These are phyloP conservation scores for Arenaria interpres DNA, from an alignment of 2,113 vertebrate genomes.

Conservation along the genomic window DNA sequence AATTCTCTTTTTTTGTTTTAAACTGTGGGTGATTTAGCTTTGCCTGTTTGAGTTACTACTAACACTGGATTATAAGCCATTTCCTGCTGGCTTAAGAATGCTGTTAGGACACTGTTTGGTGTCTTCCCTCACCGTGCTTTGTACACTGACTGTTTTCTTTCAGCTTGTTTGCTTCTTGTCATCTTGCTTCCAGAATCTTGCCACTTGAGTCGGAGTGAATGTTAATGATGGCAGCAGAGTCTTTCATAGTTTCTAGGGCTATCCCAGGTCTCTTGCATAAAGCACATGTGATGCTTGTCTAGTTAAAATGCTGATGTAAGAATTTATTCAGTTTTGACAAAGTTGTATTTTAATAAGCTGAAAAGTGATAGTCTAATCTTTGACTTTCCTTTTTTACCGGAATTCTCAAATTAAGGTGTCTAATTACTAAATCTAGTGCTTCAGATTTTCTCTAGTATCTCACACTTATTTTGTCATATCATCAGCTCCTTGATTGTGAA, in stretches of 20 bases:
- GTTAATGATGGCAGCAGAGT: background rate
- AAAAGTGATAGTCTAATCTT: background rate
- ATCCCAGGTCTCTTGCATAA: background rate
- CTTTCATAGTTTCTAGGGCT: background rate
- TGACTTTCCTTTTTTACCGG: background rate
- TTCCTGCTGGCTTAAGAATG: background rate
- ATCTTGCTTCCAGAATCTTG: background rate
- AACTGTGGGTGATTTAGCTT: background rate
- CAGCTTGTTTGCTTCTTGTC: background rate
- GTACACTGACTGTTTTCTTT: background rate
- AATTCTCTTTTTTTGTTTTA: background rate
- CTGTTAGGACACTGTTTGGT: background rate
- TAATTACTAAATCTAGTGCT: background rate
- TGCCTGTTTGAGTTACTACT: background rate
- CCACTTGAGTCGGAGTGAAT: background rate
- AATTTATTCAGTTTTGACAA: background rate
- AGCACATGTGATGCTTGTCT: background rate
- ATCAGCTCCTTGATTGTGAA: background rate
- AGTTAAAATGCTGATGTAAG: background rate
- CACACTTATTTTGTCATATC: background rate
- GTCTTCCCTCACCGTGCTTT: background rate
- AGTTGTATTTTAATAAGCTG: background rate
- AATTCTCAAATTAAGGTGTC: background rate
- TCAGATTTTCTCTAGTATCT: background rate
- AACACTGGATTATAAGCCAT: background rate